These are phyloP conservation scores for Petrocephalus schoutedeni DNA, from an alignment of 2,797 vertebrate species.

Conservation along the genomic window DNA sequence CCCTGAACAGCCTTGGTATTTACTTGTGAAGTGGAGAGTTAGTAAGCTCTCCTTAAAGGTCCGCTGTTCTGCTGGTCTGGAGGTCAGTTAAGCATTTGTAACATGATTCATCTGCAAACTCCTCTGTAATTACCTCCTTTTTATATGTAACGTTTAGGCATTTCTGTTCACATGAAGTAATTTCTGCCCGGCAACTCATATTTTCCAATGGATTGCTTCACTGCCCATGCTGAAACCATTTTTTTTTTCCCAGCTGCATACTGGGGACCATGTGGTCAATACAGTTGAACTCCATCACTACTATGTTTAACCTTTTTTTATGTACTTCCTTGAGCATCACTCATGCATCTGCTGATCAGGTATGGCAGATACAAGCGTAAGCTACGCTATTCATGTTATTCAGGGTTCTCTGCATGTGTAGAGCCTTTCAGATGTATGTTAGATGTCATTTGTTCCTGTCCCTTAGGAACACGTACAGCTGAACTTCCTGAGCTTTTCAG, in stretches of 20 bases:
- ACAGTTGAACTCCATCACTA: constrained; percentile 10
- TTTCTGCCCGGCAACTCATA: background rate
- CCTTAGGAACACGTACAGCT: background rate
- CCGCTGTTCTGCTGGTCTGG: background rate
- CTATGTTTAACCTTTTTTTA: constrained; percentile 50
- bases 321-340: constrained; percentile 33
- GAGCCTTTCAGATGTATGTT: background rate
- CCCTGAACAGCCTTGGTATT: background rate
- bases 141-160: background rate
- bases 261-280: background rate
- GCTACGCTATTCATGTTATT: background rate
- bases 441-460: background rate
- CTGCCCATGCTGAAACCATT: background rate
- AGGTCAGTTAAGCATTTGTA: background rate
- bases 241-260: background rate
- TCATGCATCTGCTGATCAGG: background rate
- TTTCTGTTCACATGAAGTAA: background rate
- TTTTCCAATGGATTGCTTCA: background rate
- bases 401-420: background rate
- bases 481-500: background rate
- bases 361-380: background rate
- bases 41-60: background rate
- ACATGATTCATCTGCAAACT: background rate
- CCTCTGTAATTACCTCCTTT: background rate
- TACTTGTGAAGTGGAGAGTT: background rate